These are phyloP conservation scores for Rattus rattus DNA, from an alignment of 2,113 vertebrate genomes.

Conservation along the genomic window DNA sequence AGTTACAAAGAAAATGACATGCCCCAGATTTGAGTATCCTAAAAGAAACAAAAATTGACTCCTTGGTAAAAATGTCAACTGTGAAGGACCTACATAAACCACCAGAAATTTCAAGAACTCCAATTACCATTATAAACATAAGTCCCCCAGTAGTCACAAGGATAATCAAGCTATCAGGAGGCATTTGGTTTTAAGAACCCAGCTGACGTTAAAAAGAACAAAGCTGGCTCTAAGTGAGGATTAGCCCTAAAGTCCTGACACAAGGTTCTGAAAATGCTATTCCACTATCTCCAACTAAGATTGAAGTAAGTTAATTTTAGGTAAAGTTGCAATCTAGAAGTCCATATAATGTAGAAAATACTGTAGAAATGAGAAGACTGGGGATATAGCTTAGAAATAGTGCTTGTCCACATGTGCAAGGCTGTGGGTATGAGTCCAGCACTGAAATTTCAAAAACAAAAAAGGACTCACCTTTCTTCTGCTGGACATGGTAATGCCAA, in stretches of 20 bases:
- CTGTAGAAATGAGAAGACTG: constrained; percentile 4
- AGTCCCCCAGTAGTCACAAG: background rate
- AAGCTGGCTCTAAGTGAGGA: background rate
- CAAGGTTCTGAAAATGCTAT: constrained; percentile 39
- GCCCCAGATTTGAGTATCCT: constrained; percentile 12
- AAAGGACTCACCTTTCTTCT: background rate
- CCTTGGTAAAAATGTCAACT: constrained; percentile 38
- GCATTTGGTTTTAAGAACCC: background rate
- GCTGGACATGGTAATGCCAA: background rate
- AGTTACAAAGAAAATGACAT: constrained; percentile 22
- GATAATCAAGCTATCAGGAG: background rate
- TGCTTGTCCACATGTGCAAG: background rate
- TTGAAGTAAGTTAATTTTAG: constrained; percentile 21
- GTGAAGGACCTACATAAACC: background rate
- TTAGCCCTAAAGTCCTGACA: background rate
- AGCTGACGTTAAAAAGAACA: constrained; percentile 4
- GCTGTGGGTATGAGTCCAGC: background rate
- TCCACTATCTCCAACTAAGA: background rate
- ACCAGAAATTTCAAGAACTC: background rate
- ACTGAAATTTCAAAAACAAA: background rate
- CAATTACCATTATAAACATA: background rate
- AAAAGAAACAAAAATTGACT: constrained; percentile 48
- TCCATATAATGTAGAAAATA: background rate
- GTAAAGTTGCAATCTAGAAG: constrained; percentile 53
- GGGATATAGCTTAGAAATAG: background rate